phyloP scores from a whole-genome alignment of 2,888 invertebrate genomes.

The Nemotelus pantherinus region DNA sequence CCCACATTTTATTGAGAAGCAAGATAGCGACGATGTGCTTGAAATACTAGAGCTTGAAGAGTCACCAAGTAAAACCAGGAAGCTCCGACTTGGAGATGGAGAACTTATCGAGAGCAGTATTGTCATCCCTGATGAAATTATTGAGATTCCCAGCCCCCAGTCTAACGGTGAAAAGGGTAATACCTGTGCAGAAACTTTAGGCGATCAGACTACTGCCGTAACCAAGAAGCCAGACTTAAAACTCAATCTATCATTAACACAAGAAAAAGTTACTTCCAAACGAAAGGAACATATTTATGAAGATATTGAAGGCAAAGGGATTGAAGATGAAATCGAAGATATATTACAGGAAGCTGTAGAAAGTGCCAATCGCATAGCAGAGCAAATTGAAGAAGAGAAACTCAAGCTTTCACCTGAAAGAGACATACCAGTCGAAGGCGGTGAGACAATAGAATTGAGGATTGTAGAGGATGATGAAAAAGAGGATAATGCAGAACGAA shows the following conservation, averaged over 20 bases:
- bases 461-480: conserved; percentile 50
- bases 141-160: conserved; percentile 57
- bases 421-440: neutral
- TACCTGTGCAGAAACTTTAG: conserved; percentile 23
- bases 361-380: conserved; percentile 54
- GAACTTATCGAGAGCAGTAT: conserved; percentile 54
- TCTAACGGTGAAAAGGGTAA: conserved; percentile 29
- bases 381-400: conserved; percentile 33
- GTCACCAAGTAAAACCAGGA: conserved; percentile 63
- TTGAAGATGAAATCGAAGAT: conserved; percentile 54
- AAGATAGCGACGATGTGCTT: conserved; percentile 64
- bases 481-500: conserved; percentile 58
- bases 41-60: conserved; percentile 64
- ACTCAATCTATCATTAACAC: conserved; percentile 53
- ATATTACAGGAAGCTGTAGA: conserved; percentile 58
- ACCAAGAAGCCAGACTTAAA: conserved; percentile 44
- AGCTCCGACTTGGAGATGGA: conserved; percentile 49
- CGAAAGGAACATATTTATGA: conserved; percentile 73
- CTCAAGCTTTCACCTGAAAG: neutral
- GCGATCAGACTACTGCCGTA: neutral
- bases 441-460: conserved; percentile 45
- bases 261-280: conserved; percentile 64
- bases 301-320: conserved; percentile 66
- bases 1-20: conserved; percentile 64
- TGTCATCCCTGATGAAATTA: conserved; percentile 63